These are phyloP conservation scores for Hoplostethus mediterraneus DNA, from an alignment of 2,797 vertebrate species.

Conservation along the genomic window DNA sequence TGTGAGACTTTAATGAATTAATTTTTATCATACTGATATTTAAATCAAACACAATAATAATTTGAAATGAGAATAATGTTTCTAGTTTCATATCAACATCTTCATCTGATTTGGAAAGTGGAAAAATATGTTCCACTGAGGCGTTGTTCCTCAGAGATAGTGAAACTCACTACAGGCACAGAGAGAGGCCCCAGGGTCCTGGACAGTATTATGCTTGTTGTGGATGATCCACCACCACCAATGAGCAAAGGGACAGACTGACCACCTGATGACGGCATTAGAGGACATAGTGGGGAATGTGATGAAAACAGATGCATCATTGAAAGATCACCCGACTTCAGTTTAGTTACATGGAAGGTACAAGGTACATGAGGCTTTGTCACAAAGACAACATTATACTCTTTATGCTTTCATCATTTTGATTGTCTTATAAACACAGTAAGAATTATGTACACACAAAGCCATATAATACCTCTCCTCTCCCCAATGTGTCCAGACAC, in stretches of 20 bases:
- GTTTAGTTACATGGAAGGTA: not conserved
- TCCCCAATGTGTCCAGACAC: not conserved
- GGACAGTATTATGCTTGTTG: conserved; percentile 74
- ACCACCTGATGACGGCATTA: conserved; percentile 41
- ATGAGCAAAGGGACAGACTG: conserved; percentile 77
- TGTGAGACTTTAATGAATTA: too few species aligned
- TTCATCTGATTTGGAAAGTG: not conserved
- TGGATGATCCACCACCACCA: conserved; percentile 78
- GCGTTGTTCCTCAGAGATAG: too few species aligned
- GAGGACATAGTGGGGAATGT: not conserved
- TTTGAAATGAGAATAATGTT: too few species aligned
- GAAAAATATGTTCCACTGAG: not conserved
- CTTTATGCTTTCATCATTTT: not conserved
- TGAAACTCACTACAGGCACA: conserved; percentile 78
- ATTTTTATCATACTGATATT: too few species aligned
- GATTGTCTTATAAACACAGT: not conserved
- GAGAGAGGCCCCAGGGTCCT: conserved; percentile 72
- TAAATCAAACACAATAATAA: too few species aligned
- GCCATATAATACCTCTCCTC: conserved; percentile 34
- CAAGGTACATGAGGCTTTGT: not conserved
- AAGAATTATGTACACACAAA: not conserved
- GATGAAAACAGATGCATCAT: not conserved
- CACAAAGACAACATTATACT: not conserved
- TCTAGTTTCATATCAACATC: too few species aligned
- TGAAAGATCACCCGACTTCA: too few species aligned